Evolutionary conservation across 2,113 vertebrate genomes (phyloP), one percentile per base, ranked within the genome.

Genomic region (Chionomys nivalis): DNA sequence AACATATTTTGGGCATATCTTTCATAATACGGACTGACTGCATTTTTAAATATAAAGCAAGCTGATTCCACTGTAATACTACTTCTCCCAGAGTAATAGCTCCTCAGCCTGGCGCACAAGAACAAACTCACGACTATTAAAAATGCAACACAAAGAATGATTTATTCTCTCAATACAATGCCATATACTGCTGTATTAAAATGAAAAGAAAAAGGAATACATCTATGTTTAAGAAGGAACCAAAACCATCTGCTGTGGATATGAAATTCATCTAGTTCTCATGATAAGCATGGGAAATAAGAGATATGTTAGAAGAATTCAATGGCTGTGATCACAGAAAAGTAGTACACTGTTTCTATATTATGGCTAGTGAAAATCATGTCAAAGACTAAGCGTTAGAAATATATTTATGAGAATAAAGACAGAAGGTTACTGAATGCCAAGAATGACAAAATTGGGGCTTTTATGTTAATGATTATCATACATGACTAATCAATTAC

Each of bases 91-190:
- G 10, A 92, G 65, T 95, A 96, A 72, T 4, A 85, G 19, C 89
- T 89, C 21, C 16, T 76, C 0, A 94, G 36, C 21, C 36, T 79
- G 36, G 63, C 9, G 52, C 0, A 49, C 0, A 58, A 44, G 2
- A 77, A 90, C 42, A 77, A 4, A 13, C n/a, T 87, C 36, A 63
- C 26, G 89, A 42, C 42, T 70, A 77, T 63, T 72, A 94, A 95
- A 89, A 89, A 42, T 44, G 83, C 63, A 93, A 79, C 26, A 78
- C 3, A 91, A 93, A 92, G 47, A 95, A 88, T 66, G 44, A 78
- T 36, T 89, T 66, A 88, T 70, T 82, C 94, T 93, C 44, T 94
- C 11, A 78, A 49, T 87, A 87, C 2, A 91, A 70, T 68, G 5
- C 47, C 39, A 86, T 39, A 12, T 26, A 91, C 17, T 83, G 31